phyloP scores from a whole-genome alignment of 2,888 invertebrate genomes.

The Phasia obesa region DNA sequence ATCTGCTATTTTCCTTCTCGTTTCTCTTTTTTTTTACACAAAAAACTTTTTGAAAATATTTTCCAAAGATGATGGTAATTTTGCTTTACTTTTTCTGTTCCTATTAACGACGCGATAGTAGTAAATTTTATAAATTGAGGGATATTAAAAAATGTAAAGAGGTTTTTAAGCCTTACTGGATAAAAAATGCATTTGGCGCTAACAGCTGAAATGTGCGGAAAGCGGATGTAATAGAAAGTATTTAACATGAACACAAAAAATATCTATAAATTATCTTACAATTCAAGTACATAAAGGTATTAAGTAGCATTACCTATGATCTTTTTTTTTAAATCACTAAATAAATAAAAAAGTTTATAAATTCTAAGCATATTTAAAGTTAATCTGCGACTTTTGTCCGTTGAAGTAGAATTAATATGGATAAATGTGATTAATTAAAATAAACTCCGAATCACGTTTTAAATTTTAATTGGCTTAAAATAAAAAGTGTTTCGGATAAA shows the following conservation, averaged over 20 bases:
- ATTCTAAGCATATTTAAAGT: no score
- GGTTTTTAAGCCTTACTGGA: slow-evolving; percentile 28
- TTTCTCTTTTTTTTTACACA: not conserved
- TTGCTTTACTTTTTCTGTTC: not conserved
- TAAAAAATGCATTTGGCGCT: slow-evolving; percentile 34
- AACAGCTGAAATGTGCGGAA: slow-evolving; percentile 31
- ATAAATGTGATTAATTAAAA: no score
- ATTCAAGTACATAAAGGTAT: not conserved
- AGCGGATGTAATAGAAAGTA: slow-evolving; percentile 25
- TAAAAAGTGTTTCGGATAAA: no score
- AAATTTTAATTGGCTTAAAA: no score
- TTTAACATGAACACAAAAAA: slow-evolving; percentile 16
- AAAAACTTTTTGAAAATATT: not conserved
- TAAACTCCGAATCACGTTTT: no score
- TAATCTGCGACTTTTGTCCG: no score
- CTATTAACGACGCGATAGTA: slow-evolving; percentile 28
- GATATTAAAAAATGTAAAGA: slow-evolving; percentile 36
- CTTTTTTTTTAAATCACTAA: no score
- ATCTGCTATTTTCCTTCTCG: slow-evolving; percentile 26
- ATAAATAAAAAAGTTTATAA: no score
- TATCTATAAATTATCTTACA: not conserved
- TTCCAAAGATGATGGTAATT: slow-evolving; percentile 32
- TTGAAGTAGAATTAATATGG: no score
- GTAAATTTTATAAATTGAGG: slow-evolving; percentile 18
- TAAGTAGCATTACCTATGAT: not conserved